Conservation (phyloP, 2,888 invertebrate genomes). For the Hetaerina titia region DNA sequence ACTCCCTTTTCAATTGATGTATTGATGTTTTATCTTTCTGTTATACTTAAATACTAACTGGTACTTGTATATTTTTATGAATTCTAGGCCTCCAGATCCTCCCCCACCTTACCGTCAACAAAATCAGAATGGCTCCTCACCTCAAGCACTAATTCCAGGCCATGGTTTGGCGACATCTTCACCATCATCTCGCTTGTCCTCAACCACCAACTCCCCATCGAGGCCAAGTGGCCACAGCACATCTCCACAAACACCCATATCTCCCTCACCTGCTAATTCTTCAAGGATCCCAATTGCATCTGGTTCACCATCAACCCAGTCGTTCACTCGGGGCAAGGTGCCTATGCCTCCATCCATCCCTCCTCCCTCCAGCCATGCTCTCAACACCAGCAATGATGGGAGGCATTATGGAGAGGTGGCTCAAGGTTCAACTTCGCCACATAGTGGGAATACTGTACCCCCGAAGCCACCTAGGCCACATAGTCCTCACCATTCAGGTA, state of each 20-base stretch:
- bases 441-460: slow-evolving; percentile 23
- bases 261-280: slow-evolving; percentile 41
- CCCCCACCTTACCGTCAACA: slow-evolving; percentile 44
- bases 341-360: slow-evolving; percentile 69
- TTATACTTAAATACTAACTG: background rate
- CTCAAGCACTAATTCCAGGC: background rate
- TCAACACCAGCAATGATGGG: slow-evolving; percentile 41
- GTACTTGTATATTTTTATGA: background rate
- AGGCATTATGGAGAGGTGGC: slow-evolving; percentile 24
- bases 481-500: slow-evolving; percentile 55
- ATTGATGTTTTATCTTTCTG: background rate
- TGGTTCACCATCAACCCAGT: slow-evolving; percentile 43
- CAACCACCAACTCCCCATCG: slow-evolving; percentile 51
- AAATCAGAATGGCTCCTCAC: slow-evolving; percentile 42
- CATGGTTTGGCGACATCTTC: background rate
- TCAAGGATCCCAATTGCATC: slow-evolving; percentile 21
- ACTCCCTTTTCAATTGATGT: no score
- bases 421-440: slow-evolving; percentile 22
- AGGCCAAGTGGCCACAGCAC: slow-evolving; percentile 18
- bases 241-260: slow-evolving; percentile 32
- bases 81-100: slow-evolving; percentile 46
- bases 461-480: slow-evolving; percentile 61
- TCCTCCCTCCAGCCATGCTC: slow-evolving; percentile 68
- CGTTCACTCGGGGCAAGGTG: slow-evolving; percentile 60
- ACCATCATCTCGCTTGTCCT: slow-evolving; percentile 1